These are phyloP conservation scores for Hyalella azteca DNA, from an alignment of 2,888 invertebrate species.

Conservation along the genomic window DNA sequence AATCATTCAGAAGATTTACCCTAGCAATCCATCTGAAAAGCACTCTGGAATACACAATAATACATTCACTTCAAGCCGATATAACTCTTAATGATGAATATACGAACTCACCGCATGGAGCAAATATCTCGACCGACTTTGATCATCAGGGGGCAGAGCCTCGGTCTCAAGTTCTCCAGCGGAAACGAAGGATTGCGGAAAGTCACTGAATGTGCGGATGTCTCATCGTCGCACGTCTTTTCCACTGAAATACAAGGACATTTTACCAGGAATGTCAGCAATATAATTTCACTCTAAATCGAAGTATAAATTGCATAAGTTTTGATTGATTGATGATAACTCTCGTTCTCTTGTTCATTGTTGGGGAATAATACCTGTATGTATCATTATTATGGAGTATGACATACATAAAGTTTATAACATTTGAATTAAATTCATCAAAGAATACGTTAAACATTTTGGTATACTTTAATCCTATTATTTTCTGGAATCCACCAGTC, in stretches of 20 bases:
- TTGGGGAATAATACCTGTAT: too few species aligned
- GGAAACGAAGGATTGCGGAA: conserved; percentile 14
- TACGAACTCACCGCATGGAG: not conserved
- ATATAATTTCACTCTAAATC: not conserved
- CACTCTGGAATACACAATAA: not conserved
- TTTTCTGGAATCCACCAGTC: too few species aligned
- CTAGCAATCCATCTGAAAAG: not conserved
- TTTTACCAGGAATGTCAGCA: not conserved
- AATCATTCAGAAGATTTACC: not conserved
- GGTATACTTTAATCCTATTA: too few species aligned
- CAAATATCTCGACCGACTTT: not conserved
- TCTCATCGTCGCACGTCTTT: not conserved
- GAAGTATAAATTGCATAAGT: not conserved
- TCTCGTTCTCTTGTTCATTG: too few species aligned
- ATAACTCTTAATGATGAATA: too few species aligned
- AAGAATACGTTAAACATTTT: too few species aligned
- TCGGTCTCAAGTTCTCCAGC: not conserved
- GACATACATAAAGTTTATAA: too few species aligned
- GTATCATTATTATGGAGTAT: too few species aligned
- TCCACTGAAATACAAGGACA: not conserved
- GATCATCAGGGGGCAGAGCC: not conserved
- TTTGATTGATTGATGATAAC: too few species aligned
- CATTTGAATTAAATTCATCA: too few species aligned
- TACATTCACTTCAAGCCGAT: not conserved
- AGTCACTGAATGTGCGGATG: not conserved